Conservation (phyloP, 2,113 vertebrate species). For the Narcine bancroftii region DNA sequence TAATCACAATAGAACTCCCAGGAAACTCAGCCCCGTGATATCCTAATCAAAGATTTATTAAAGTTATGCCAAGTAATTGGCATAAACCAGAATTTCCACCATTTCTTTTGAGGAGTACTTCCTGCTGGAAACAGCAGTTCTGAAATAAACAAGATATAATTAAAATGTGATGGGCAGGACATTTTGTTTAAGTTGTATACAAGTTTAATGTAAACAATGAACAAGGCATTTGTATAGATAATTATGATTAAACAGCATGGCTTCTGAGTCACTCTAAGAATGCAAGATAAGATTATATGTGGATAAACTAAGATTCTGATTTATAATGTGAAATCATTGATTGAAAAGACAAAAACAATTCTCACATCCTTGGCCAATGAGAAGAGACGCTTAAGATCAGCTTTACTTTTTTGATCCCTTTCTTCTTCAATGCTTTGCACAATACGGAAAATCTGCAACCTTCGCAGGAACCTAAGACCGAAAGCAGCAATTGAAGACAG, state of each 20-base stretch:
- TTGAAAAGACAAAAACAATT: background rate
- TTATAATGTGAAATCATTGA: background rate
- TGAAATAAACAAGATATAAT: background rate
- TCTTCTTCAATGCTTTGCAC: constrained; percentile 34
- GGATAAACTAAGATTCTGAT: background rate
- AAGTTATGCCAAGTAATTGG: background rate
- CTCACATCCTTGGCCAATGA: constrained; percentile 35
- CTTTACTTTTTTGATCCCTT: constrained; percentile 25
- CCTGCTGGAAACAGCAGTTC: background rate
- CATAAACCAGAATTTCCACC: background rate
- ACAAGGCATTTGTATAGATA: background rate
- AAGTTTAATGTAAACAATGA: background rate
- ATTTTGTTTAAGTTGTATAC: too few relatives aligned
- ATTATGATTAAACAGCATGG: background rate
- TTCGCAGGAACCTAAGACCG: constrained; percentile 29
- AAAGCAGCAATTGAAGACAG: background rate
- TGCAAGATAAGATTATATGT: background rate
- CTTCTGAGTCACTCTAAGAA: background rate
- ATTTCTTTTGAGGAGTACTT: background rate
- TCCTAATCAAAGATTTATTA: background rate
- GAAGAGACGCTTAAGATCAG: constrained; percentile 26
- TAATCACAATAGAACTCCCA: background rate
- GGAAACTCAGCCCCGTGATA: background rate
- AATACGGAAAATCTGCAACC: constrained; percentile 34
- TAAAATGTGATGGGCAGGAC: too few relatives aligned